phyloP scores from a whole-genome alignment of 2,888 invertebrate genomes.

The Trachelus tabidus region DNA sequence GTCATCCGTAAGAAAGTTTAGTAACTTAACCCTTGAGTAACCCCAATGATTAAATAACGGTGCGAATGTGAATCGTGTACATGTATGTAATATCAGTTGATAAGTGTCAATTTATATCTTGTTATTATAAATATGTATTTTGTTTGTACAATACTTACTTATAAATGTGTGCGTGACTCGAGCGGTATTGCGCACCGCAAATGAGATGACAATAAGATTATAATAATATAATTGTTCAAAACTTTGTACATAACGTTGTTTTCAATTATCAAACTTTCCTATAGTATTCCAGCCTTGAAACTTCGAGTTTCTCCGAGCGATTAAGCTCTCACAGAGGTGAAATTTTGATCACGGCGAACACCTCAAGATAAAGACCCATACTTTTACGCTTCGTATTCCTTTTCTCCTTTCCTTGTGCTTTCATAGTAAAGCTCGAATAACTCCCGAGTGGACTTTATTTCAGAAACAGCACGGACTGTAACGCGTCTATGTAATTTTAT shows the following conservation, averaged over 20 bases:
- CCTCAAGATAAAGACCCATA: too few species aligned
- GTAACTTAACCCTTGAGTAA: background rate
- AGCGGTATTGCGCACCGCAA: background rate
- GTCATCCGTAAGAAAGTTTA: conserved; percentile 5
- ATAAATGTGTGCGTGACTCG: conserved; percentile 20
- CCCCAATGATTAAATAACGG: conserved; percentile 34
- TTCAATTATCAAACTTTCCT: too few species aligned
- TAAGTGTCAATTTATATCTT: conserved; percentile 55
- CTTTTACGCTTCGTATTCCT: too few species aligned
- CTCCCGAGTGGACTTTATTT: too few species aligned
- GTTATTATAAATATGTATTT: conserved; percentile 59
- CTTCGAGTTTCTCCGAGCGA: too few species aligned
- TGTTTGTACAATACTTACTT: conserved; percentile 57
- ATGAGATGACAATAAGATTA: background rate
- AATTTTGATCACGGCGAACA: too few species aligned
- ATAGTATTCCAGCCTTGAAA: too few species aligned
- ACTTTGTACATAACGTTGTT: background rate
- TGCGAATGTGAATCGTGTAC: conserved; percentile 52
- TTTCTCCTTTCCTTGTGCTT: too few species aligned
- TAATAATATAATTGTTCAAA: background rate
- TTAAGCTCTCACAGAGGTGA: too few species aligned
- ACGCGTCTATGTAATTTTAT: too few species aligned
- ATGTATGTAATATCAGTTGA: conserved; percentile 52
- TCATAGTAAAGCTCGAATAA: too few species aligned
- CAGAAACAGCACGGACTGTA: too few species aligned